Conservation (phyloP, 2,797 vertebrate species). For the Microcaecilia unicolor region DNA sequence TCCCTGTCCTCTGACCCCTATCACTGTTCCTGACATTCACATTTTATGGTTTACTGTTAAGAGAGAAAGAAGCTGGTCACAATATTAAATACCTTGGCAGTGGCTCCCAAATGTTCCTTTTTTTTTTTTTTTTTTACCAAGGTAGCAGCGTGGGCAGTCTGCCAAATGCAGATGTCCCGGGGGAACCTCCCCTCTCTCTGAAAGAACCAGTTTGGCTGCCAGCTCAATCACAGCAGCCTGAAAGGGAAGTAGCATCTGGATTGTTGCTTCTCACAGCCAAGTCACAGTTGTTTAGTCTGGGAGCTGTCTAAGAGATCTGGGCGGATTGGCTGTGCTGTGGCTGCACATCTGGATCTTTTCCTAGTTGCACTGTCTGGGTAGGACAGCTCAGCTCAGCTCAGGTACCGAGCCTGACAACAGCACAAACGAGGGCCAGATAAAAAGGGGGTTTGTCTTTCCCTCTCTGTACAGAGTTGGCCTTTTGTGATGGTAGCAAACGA, state of each 20-base stretch:
- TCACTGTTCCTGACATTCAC: too few relatives aligned
- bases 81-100: conserved; percentile 54
- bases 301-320: conserved; percentile 54
- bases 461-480: too few relatives aligned
- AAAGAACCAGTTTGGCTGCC: conserved; percentile 70
- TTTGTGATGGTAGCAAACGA: too few relatives aligned
- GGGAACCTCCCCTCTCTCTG: conserved; percentile 61
- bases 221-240: conserved; percentile 73
- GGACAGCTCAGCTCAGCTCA: neutral
- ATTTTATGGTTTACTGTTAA: too few relatives aligned
- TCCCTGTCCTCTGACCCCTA: too few relatives aligned
- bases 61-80: conserved; percentile 31
- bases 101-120: conserved; percentile 43
- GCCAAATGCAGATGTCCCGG: conserved; percentile 58
- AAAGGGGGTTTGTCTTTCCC: too few relatives aligned
- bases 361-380: conserved; percentile 69
- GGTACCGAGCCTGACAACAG: neutral
- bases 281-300: conserved; percentile 97
- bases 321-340: conserved; percentile 53
- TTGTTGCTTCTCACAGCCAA: conserved; percentile 84
- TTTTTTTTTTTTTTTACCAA: conserved; percentile 35
- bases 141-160: conserved; percentile 54
- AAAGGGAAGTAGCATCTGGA: conserved; percentile 82
- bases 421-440: too few relatives aligned
- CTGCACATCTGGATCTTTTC: conserved; percentile 69